Evolutionary conservation across 2,888 invertebrate species (phyloP), one percentile per base, ranked within the genome.

Genomic region (Subacronicta megacephala): DNA sequence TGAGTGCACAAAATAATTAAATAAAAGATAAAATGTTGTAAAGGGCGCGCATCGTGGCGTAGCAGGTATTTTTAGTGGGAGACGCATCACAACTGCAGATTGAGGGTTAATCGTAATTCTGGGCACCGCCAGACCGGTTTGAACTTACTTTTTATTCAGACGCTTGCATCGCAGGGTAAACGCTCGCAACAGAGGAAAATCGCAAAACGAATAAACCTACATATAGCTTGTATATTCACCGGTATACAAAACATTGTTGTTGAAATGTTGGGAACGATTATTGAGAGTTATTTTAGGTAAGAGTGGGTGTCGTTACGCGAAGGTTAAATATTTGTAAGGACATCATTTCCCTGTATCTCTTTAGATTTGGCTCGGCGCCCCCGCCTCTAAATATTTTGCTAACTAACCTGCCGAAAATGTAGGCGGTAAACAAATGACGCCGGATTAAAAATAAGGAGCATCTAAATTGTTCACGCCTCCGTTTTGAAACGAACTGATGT

Each of bases 91-190:
- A 75, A 80, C 81, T 80, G 83, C 82, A 83, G 84, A 86, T 86
- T 83, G 85, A 85, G 86, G 84, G 82, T 87, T 89, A 88, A 88
- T 90, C 86, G 86, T 80, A 84, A 90, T 90, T 90, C 90, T 86
- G 91, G 88, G 85, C 87, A 84, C 80, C 78, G 82, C 73, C 78
- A 69, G 81, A 92, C 92, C 90, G 91, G 93, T 91, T 90, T 76
- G 63, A 65, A 76, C 80, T 82, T 82, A 81, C 83, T 87, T 87
- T 86, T 85, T 84, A 81, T 74, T 59, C 55, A 38, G 75, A 66
- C 70, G 72, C 73, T 68, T 76, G 75, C 68, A 68, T 61, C 64
- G 75, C 73, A 78, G 83, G 85, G 82, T 80, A 82, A 84, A 82
- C 78, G 81, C 74, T 78, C 79, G 71, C 62, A 73, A 64, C 76